Evolutionary conservation across 2,797 vertebrate genomes (phyloP), one percentile per base, ranked within the genome.

Genomic region (Labroides dimidiatus): DNA sequence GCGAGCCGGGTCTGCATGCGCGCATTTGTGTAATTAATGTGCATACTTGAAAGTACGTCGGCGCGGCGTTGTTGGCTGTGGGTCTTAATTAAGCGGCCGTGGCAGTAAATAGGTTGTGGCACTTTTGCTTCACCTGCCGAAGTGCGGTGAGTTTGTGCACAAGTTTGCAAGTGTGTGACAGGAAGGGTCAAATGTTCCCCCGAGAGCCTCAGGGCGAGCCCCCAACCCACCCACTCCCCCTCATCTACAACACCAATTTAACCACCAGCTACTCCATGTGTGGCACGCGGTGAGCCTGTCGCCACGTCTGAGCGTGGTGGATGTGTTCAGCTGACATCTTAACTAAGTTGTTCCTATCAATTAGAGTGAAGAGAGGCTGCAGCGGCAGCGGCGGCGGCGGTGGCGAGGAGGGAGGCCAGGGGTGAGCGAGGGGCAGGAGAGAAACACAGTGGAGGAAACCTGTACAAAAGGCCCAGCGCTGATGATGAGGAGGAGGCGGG

Each of bases 301-400:
- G 64, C 67, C 64, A 42, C 8, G 73, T 82, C 79, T 62, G 62
- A 74, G 72, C 52, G 56, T 62, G 56, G 78, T 81, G 81, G 85
- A 91, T 82, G 87, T 87, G 88, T 90, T 85, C 75, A 77, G 82
- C 88, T 92, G 92, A 93, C 92, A 93, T 91, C 92, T 91, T 93
- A 92, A 93, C 92, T 85, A 92, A 90, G 89, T 89, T 92, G 92
- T 73, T 92, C 77, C 78, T 87, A 86, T 91, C 90, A 93, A 93
- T 94, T 94, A 94, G 80, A 85, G 77, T 78, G 82, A 82, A 64
- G 72, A 65, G 62, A 72, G 68, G 54, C 60, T 51, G 68, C 10
- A 8, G 76, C 69, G 16, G 51, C 37, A n/a, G n/a, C n/a, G n/a
- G n/a, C n/a, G n/a, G n/a, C n/a, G n/a, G n/a, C n/a, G n/a, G n/a